phyloP scores from a whole-genome alignment of 2,113 vertebrate genomes.

The Chinchilla lanigera region DNA sequence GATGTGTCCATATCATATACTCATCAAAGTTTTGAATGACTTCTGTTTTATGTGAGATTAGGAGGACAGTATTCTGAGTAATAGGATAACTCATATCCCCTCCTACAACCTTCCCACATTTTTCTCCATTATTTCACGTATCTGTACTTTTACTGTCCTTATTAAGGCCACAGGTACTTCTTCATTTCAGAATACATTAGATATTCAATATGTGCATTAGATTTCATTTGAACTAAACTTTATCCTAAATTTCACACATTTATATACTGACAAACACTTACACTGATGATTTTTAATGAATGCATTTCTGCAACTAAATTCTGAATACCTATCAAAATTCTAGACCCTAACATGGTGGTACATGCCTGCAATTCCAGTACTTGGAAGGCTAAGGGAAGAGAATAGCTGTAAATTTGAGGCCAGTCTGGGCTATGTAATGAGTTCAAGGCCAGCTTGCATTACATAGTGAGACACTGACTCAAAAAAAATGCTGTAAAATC shows the following conservation, averaged over 20 bases:
- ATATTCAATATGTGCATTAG: not conserved
- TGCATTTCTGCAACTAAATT: not conserved
- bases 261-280: not conserved
- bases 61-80: not conserved
- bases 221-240: not conserved
- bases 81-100: not conserved
- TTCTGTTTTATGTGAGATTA: not conserved
- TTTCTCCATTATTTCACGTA: not conserved
- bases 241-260: not conserved
- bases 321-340: not conserved
- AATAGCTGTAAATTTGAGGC: not conserved
- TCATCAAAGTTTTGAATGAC: not conserved
- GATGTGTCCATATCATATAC: not conserved
- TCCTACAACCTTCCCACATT: not conserved
- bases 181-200: not conserved
- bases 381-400: not conserved
- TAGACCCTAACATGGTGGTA: not conserved
- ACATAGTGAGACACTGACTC: not conserved
- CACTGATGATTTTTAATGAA: not conserved
- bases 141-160: not conserved
- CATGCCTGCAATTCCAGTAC: not conserved
- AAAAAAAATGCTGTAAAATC: not conserved
- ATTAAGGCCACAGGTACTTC: not conserved
- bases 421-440: not conserved
- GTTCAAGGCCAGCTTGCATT: not conserved